A percentile compares a stretch with the other conserved stretches of the same genome.
phyloP scores from a whole-genome alignment of 2,113 vertebrate genomes.

The Tenebrosternarchus preto region DNA sequence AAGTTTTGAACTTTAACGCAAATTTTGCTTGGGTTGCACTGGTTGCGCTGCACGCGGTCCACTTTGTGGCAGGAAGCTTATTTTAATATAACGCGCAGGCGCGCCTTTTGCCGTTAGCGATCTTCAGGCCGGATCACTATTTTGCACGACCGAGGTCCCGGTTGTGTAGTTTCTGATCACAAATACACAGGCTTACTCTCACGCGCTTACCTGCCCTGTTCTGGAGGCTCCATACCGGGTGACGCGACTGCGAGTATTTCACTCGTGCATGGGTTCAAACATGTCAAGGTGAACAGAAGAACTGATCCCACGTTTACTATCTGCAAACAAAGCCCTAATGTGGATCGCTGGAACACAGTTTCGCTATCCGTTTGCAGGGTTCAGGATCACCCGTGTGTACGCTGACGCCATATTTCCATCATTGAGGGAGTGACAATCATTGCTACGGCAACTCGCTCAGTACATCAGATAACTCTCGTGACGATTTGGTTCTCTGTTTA shows the following conservation, averaged over 20 bases:
- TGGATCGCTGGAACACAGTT: slow-evolving; percentile 63
- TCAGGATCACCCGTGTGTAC: slow-evolving; percentile 68
- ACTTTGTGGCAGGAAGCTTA: slow-evolving; percentile 77
- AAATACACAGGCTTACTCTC: slow-evolving; percentile 36
- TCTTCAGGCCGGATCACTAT: slow-evolving; percentile 67
- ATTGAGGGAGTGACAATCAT: slow-evolving; percentile 73
- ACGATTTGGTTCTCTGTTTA: too few relatives aligned
- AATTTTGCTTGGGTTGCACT: slow-evolving; percentile 65
- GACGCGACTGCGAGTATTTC: slow-evolving; percentile 53
- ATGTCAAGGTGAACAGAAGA: slow-evolving; percentile 59
- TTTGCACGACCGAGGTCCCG: slow-evolving; percentile 69
- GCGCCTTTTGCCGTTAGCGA: slow-evolving; percentile 28
- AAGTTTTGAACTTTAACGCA: slow-evolving; percentile 75
- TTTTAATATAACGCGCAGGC: slow-evolving; percentile 58
- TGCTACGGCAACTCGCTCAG: slow-evolving; percentile 71
- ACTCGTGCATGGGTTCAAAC: slow-evolving; percentile 70
- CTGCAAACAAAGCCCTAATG: slow-evolving; percentile 62
- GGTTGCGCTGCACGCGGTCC: slow-evolving; percentile 69
- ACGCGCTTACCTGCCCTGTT: slow-evolving; percentile 77
- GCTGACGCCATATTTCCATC: slow-evolving; percentile 79
- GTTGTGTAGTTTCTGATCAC: slow-evolving; percentile 68
- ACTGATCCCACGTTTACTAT: slow-evolving; percentile 64
- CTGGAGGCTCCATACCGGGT: slow-evolving; percentile 76
- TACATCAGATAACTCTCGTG: slow-evolving; percentile 51
- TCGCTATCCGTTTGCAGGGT: slow-evolving; percentile 72